Base-by-base conservation (phyloP, 2,113 vertebrate species). In the Oncorhynchus clarkii region DNA sequence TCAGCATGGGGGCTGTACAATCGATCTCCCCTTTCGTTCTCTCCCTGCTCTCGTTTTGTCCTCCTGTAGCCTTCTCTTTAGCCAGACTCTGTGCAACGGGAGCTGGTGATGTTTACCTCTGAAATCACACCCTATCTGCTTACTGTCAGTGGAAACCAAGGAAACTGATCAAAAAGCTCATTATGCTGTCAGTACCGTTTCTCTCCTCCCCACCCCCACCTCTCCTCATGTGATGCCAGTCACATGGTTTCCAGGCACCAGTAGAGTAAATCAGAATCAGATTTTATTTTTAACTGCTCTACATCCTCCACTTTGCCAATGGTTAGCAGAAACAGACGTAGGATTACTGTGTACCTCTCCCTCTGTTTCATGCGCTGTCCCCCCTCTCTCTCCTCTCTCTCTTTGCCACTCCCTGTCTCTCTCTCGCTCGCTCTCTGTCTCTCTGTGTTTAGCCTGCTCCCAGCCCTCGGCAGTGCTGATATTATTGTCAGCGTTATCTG, bases 241-340 rank as follows among this genome's bases (percentile, higher is more conserved):
- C 93, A 92, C 90, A 91, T 93, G 91, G 85, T 90, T 94, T 93
- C 88, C 89, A 89, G 89, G 85, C 90, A 93, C 83, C 84, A 74
- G 87, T 88, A 88, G 90, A 90, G 87, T 92, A 92, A 92, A 92
- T 92, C 91, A 91, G 85, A 93, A 89, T 93, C 88, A 87, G 90
- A 87, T 89, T 89, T 90, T 91, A 93, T 91, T 92, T 92, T 92
- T 92, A 93, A 92, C 90, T 54, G 39, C 85, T 86, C 87, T 89
- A 88, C 91, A 84, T 88, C 89, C 89, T 86, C 80, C 84, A 82
- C 84, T 79, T 85, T 81, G 79, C 81, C 86, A 84, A 31, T 70
- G 74, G 84, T 88, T 84, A 80, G 77, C 84, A 79, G 73, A 89
- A 79, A 49, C 74, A 60, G 76, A 73, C 79, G 26, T 57, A 78